Evolutionary conservation across 2,797 vertebrate species (phyloP), one percentile per base, ranked within the genome.

Genomic region (Sebastes matsubarae): DNA sequence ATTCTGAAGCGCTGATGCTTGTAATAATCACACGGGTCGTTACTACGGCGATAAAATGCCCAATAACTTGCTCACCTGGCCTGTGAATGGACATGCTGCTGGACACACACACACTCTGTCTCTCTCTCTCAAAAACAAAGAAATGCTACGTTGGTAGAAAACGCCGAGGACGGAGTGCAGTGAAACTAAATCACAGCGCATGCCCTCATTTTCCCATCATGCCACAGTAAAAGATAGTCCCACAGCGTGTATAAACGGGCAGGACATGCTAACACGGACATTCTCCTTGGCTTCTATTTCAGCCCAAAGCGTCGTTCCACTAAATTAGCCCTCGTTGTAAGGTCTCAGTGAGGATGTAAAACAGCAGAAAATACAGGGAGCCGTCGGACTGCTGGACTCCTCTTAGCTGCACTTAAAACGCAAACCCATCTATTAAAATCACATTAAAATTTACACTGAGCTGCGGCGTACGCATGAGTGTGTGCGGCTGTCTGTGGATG

Each of bases 11-110:
- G 34, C 76, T 88, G 86, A 88, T 61, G 83, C 81, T 74, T 88
- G 79, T 83, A 80, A 90, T 79, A 79, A 91, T 80, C 83, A 72
- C 81, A 88, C n/a, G 81, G 72, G 72, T 82, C 59, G 68, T 92
- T 90, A 85, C 79, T 20, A 11, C 16, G 9, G 82, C 18, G 57
- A 89, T 93, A 92, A 94, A 91, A 94, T 9, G 91, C 81, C 71
- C 87, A 89, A 91, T 94, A 90, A 91, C 87, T 75, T 75, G 83
- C 79, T 91, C 91, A 92, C 86, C 88, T 90, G 86, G 84, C 80
- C 82, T 80, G 82, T 80, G 83, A 90, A 90, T 80, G 85, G 80
- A 88, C 79, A 84, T 25, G 70, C 65, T 59, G 86, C 54, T 54
- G 29, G 61, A 84, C 59, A 79, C 52, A 78, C 68, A 65, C 68